phyloP scores from a whole-genome alignment of 2,888 invertebrate genomes.

The Chrysodeixis includens region DNA sequence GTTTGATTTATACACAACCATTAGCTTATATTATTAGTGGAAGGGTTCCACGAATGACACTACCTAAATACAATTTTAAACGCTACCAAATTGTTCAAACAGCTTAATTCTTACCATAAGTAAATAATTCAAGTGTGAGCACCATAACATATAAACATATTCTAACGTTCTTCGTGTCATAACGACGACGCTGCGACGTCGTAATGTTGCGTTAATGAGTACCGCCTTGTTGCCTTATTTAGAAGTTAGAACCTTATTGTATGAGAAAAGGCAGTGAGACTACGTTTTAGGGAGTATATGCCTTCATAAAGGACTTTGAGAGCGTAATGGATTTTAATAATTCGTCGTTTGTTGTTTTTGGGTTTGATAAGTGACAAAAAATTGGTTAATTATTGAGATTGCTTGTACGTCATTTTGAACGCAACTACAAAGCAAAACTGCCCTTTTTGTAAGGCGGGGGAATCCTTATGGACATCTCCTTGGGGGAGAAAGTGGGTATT shows the following conservation, averaged over 20 bases:
- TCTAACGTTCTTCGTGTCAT: no score
- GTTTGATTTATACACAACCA: no score
- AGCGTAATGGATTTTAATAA: neutral
- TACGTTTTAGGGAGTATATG: neutral
- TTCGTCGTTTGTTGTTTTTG: no score
- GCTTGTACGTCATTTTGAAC: no score
- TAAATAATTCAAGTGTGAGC: constrained; percentile 33
- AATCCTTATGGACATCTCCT: no score
- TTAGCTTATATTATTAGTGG: no score
- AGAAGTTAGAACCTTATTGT: constrained; percentile 20
- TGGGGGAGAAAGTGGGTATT: no score
- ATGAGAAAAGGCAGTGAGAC: constrained; percentile 4
- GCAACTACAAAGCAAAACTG: no score
- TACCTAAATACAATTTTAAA: neutral
- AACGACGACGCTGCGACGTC: constrained; percentile 30
- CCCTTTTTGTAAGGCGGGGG: no score
- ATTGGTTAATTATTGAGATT: no score
- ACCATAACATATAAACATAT: constrained; percentile 33
- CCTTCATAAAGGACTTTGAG: neutral
- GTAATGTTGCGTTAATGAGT: constrained; percentile 15
- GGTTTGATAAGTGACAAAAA: no score
- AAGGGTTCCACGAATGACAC: no score
- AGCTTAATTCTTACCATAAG: constrained; percentile 19
- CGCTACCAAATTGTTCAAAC: constrained; percentile 2
- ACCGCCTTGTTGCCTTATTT: constrained; percentile 14